Evolutionary conservation across 2,113 vertebrate species (phyloP).

Genomic region (Peromyscus polionotus): DNA sequence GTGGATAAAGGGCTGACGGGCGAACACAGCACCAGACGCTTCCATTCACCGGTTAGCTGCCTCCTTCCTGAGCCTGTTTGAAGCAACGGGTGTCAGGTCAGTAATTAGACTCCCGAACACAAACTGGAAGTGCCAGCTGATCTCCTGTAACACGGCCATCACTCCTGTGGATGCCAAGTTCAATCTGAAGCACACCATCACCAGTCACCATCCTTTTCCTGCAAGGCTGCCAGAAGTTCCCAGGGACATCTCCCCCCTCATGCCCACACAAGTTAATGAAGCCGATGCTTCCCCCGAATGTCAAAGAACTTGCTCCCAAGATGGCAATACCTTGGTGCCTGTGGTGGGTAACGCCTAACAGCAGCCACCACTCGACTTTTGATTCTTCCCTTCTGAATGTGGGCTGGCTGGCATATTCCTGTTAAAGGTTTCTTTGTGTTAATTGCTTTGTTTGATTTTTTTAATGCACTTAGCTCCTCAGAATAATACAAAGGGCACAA

Average conservation of each 20-base stretch:
- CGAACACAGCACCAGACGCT: conserved; percentile 70
- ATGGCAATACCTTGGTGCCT: not conserved
- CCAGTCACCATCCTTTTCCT: not conserved
- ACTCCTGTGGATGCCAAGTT: conserved; percentile 69
- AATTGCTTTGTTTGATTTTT: conserved; percentile 24
- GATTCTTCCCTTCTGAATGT: not conserved
- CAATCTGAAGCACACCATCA: conserved; percentile 61
- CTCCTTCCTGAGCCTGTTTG: conserved; percentile 64
- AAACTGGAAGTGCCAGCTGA: conserved; percentile 74
- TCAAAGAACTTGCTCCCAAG: conserved; percentile 21
- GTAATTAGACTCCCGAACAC: conserved; percentile 77
- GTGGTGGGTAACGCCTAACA: not conserved
- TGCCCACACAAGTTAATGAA: conserved; percentile 58
- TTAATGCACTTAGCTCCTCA: not conserved
- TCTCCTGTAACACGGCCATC: conserved; percentile 51
- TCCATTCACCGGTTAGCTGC: conserved; percentile 27
- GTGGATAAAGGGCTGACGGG: conserved; percentile 66
- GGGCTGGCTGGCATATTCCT: not conserved
- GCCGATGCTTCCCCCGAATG: not conserved
- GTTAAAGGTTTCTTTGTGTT: not conserved
- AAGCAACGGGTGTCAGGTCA: conserved; percentile 74
- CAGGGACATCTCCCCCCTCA: not conserved
- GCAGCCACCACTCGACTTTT: not conserved
- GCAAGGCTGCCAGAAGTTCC: conserved; percentile 59
- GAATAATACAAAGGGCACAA: not conserved